A percentile compares a stretch with the other conserved stretches of the same genome.
phyloP scores from a whole-genome alignment of 2,888 invertebrate species.

The Cyrtodaria siliqua region DNA sequence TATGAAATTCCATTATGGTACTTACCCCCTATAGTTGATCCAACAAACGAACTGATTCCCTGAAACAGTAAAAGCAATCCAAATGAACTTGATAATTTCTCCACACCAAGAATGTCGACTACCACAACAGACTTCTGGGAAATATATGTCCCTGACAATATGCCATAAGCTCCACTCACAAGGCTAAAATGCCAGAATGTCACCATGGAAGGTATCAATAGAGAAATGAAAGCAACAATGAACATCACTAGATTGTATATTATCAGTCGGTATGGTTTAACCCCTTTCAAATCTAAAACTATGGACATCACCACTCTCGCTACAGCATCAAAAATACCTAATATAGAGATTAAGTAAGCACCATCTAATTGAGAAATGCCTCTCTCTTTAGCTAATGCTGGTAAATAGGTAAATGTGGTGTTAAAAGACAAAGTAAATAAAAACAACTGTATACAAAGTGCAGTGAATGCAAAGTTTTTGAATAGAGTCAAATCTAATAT shows the following conservation, averaged over 20 bases:
- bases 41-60: constrained; percentile 74
- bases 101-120: constrained; percentile 77
- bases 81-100: constrained; percentile 75
- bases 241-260: constrained; percentile 75
- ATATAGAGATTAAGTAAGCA: constrained; percentile 72
- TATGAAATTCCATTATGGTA: no score
- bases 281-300: constrained; percentile 67
- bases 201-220: constrained; percentile 67
- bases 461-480: constrained; percentile 63
- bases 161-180: constrained; percentile 70
- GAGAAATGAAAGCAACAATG: constrained; percentile 64
- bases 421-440: constrained; percentile 70
- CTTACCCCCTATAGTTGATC: constrained; percentile 79
- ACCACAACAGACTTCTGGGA: constrained; percentile 80
- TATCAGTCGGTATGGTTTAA: constrained; percentile 69
- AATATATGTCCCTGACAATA: constrained; percentile 74
- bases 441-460: constrained; percentile 65
- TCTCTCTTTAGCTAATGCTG: constrained; percentile 71
- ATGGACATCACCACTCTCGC: constrained; percentile 70
- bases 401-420: constrained; percentile 75
- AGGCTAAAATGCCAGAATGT: constrained; percentile 62
- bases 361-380: constrained; percentile 67
- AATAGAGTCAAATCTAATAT: constrained; percentile 63
- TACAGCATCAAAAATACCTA: constrained; percentile 73
- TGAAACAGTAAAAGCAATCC: constrained; percentile 77